phyloP scores from a whole-genome alignment of 2,113 vertebrate species.

The Indri indri region DNA sequence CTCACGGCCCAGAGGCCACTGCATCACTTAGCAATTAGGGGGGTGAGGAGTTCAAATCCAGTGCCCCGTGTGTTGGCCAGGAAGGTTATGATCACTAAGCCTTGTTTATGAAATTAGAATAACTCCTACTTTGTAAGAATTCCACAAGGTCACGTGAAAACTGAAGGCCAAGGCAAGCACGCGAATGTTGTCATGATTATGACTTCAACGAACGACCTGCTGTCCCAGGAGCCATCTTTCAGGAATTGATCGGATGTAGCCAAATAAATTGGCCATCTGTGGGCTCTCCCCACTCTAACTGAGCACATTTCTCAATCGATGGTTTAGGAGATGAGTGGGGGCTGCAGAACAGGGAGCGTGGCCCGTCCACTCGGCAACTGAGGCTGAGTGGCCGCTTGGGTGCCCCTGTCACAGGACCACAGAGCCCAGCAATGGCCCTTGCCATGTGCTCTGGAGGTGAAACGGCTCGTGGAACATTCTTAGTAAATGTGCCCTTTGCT shows the following conservation, averaged over 20 bases:
- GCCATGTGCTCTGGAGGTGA: rapidly evolving
- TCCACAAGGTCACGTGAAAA: not conserved
- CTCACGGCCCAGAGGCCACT: rapidly evolving
- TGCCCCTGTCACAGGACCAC: not conserved
- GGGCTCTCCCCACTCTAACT: rapidly evolving
- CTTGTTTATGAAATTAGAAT: not conserved
- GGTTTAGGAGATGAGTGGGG: not conserved
- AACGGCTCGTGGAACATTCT: rapidly evolving
- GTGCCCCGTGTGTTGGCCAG: rapidly evolving
- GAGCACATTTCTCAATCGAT: not conserved
- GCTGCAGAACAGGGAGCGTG: rapidly evolving
- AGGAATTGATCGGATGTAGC: not conserved
- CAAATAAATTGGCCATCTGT: rapidly evolving
- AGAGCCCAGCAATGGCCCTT: rapidly evolving
- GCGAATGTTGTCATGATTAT: rapidly evolving
- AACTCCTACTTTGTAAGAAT: not conserved
- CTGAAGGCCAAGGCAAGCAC: too few species aligned
- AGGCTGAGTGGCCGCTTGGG: rapidly evolving
- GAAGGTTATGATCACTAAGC: not conserved
- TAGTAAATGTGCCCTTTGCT: rapidly evolving
- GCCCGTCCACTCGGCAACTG: rapidly evolving
- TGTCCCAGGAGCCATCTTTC: not conserved
- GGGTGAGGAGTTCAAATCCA: not conserved
- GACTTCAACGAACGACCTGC: rapidly evolving
- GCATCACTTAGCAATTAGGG: not conserved